Evolutionary conservation across 2,888 invertebrate genomes (phyloP), one percentile per base, ranked within the genome.

Genomic region (Marronus borbonicus): DNA sequence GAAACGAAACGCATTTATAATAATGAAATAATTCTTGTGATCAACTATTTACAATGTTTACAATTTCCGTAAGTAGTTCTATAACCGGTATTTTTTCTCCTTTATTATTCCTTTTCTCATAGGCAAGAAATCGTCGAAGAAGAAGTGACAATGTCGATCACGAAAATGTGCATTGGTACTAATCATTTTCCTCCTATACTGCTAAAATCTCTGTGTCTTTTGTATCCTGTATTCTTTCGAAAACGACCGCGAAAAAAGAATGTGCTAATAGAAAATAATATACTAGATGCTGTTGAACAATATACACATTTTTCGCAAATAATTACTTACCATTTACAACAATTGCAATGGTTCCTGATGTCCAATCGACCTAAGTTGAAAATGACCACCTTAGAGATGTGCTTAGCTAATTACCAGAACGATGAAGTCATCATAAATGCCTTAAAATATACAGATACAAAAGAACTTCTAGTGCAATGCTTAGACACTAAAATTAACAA

Each of bases 181-280:
- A 14, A 3, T 3, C 1, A 17, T 39, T 55, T 58, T 68, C 49
- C 76, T 1, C 20, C 68, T 52, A 31, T 60, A 36, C 50, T 68
- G 14, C 14, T 76, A 14, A 76, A 76, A 68, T 44, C 68, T 36
- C 10, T 76, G 28, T 76, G 76, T 66, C 39, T 68, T n/a, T 52
- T 76, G 58, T 68, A 58, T 58, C 76, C 76, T 20, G 17, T 58
- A n/a, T 68, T 58, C 20, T 39, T 55, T 20, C n/a, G 17, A 3
- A 66, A 68, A 20, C 44, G 24, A 20, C 55, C 31, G 0, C 20
- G n/a, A 10, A 12, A 2, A 44, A 28, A 55, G 3, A n/a, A n/a
- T 10, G 12, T 39, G 1, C 24, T 36, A 12, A 49, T 39, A 44
- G 68, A 68, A 44, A 76, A 76, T 24, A 55, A n/a, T 28, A 39